Percentiles rank a stretch among this genome's conserved stretches.
Conservation (phyloP, 2,113 vertebrate genomes). For the Carassius auratus region DNA sequence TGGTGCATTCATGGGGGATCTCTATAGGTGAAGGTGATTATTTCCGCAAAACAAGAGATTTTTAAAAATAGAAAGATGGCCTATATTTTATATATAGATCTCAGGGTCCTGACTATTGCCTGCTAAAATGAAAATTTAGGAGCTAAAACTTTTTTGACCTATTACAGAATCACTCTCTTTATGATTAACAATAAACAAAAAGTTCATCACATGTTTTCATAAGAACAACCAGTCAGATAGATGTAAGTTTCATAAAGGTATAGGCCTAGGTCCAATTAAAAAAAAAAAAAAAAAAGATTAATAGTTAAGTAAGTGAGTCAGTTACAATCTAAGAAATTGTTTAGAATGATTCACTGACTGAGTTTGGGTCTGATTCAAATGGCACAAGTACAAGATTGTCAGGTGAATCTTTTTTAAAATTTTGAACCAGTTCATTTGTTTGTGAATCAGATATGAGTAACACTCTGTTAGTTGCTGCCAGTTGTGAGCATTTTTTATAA, state of each 20-base stretch:
- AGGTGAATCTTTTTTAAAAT: neutral
- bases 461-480: too few relatives aligned
- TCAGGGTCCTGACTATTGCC: neutral
- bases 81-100: neutral
- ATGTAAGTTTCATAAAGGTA: neutral
- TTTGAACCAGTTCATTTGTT: neutral
- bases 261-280: neutral
- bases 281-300: neutral
- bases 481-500: too few relatives aligned
- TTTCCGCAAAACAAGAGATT: constrained; percentile 22
- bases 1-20: constrained; percentile 35
- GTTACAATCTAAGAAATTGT: neutral
- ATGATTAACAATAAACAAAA: neutral
- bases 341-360: neutral
- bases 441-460: too few relatives aligned
- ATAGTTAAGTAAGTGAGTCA: neutral
- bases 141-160: neutral
- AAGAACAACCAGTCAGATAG: neutral
- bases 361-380: neutral
- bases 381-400: neutral
- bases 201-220: neutral
- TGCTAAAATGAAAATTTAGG: neutral
- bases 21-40: constrained; percentile 20
- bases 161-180: neutral
- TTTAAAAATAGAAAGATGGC: neutral